These are phyloP conservation scores for Miniopterus natalensis DNA, from an alignment of 2,113 vertebrate genomes.

Conservation along the genomic window DNA sequence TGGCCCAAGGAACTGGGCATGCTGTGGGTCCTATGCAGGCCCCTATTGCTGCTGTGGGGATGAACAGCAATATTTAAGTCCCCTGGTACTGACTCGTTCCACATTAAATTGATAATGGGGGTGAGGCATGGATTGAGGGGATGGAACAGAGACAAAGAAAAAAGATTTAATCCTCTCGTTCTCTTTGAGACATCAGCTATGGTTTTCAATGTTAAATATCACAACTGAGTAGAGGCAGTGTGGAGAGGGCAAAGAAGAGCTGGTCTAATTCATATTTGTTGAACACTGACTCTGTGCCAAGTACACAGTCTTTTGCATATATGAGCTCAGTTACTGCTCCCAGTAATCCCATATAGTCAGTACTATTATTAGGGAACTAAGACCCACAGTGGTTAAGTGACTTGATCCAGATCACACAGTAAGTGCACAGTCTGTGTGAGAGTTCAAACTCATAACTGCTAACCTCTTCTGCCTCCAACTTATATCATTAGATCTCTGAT, in stretches of 20 bases:
- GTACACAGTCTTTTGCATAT: neutral
- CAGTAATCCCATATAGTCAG: neutral
- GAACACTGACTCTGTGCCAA: neutral
- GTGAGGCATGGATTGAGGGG: neutral
- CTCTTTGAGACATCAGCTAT: neutral
- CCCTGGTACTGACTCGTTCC: neutral
- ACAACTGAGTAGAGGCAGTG: neutral
- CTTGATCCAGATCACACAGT: neutral
- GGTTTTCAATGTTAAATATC: conserved; percentile 3
- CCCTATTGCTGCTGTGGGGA: accelerated
- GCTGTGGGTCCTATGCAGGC: neutral
- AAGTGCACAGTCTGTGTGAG: neutral
- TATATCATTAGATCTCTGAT: neutral
- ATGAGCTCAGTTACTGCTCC: neutral
- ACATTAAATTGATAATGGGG: neutral
- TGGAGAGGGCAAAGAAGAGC: neutral
- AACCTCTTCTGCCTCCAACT: neutral
- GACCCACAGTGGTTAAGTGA: neutral
- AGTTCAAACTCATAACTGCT: neutral
- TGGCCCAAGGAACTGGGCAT: neutral
- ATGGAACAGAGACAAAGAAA: neutral
- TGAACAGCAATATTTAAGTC: neutral
- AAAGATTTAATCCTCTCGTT: neutral
- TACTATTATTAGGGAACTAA: neutral
- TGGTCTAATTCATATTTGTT: neutral